Conservation (phyloP, 2,797 vertebrate species). For the Paramormyrops hopkinsi region DNA sequence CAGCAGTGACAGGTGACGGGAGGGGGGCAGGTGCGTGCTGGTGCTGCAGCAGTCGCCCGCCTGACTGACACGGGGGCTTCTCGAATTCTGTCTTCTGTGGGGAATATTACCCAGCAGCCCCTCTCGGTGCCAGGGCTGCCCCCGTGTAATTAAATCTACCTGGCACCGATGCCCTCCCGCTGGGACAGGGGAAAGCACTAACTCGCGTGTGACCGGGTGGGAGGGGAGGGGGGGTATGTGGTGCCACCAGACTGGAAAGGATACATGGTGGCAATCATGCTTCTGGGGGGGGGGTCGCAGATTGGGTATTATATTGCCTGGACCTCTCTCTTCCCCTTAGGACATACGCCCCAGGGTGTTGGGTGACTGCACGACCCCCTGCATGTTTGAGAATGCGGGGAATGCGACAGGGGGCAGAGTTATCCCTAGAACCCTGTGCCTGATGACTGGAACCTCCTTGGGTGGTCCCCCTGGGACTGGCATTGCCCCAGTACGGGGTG, state of each 20-base stretch:
- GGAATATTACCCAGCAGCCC: conserved; percentile 45
- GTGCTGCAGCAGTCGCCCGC: conserved; percentile 38
- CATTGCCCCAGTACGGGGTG: neutral
- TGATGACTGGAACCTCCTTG: conserved; percentile 30
- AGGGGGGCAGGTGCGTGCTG: conserved; percentile 54
- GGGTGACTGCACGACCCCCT: conserved; percentile 12
- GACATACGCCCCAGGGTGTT: conserved; percentile 24
- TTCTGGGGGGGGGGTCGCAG: neutral
- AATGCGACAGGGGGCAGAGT: conserved; percentile 53
- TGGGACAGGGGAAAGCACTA: neutral
- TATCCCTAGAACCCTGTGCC: conserved; percentile 42
- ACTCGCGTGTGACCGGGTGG: neutral
- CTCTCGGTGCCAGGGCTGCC: conserved; percentile 34
- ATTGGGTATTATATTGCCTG: neutral
- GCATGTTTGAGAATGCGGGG: conserved; percentile 47
- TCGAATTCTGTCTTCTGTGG: conserved; percentile 53
- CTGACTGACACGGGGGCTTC: conserved; percentile 44
- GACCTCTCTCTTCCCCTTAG: neutral
- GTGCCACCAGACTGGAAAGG: neutral
- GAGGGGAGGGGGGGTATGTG: no score
- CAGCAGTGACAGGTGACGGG: conserved; percentile 50
- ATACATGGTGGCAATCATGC: neutral
- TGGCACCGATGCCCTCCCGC: conserved; percentile 28
- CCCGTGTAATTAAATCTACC: conserved; percentile 37
- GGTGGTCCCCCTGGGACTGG: conserved; percentile 47